phyloP scores from a whole-genome alignment of 2,797 vertebrate genomes.

The Sebastes cheni region DNA sequence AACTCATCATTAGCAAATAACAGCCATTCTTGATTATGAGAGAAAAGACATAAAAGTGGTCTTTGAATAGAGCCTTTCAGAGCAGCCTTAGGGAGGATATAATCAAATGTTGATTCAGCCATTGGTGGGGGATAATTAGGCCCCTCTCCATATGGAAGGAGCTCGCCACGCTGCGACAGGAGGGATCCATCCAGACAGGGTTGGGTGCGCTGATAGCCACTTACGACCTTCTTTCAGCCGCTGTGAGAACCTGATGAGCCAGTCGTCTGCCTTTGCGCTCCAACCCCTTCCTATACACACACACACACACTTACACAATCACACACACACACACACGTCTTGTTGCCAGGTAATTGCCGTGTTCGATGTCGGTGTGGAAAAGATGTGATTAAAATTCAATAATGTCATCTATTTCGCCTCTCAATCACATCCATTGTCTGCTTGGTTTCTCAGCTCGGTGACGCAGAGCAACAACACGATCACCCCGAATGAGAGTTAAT shows the following conservation, averaged over 20 bases:
- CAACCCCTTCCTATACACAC: conserved; percentile 51
- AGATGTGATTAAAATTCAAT: conserved; percentile 83
- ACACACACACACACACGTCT: conserved; percentile 31
- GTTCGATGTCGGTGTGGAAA: conserved; percentile 62
- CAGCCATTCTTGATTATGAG: conserved; percentile 81
- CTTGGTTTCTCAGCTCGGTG: conserved; percentile 64
- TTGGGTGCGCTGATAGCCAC: conserved; percentile 82
- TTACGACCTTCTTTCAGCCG: conserved; percentile 80
- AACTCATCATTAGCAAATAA: conserved; percentile 79
- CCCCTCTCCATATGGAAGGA: conserved; percentile 78
- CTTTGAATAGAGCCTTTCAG: conserved; percentile 74
- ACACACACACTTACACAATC: conserved; percentile 23
- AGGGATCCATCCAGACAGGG: conserved; percentile 79
- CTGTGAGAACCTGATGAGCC: conserved; percentile 81
- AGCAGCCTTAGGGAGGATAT: conserved; percentile 73
- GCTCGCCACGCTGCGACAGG: conserved; percentile 71
- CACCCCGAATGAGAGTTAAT: conserved; percentile 63
- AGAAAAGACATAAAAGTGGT: conserved; percentile 70
- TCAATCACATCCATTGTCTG: conserved; percentile 87
- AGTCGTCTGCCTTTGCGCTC: conserved; percentile 55
- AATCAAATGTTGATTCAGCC: conserved; percentile 87
- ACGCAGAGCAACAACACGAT: conserved; percentile 67
- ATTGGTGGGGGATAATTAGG: conserved; percentile 83
- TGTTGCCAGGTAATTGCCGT: conserved; percentile 77
- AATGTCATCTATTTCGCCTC: conserved; percentile 75